phyloP scores from a whole-genome alignment of 2,888 invertebrate species.

The Bruchidius siliquastri region DNA sequence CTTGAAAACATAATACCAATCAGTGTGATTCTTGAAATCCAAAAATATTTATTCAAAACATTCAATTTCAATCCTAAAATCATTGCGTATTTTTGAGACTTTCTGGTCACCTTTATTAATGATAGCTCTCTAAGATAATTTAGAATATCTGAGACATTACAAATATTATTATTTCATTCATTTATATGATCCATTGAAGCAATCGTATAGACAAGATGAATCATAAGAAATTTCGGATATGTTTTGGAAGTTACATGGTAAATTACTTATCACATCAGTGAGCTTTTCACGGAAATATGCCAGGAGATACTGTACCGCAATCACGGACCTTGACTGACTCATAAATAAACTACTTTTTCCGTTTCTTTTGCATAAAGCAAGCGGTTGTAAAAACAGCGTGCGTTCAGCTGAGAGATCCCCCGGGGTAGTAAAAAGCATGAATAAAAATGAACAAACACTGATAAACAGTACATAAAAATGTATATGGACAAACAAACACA shows the following conservation, averaged over 20 bases:
- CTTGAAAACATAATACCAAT: too few relatives aligned
- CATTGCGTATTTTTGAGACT: too few relatives aligned
- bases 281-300: not conserved
- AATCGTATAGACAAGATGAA: too few relatives aligned
- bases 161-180: too few relatives aligned
- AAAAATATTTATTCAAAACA: too few relatives aligned
- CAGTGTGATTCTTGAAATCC: too few relatives aligned
- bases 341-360: not conserved
- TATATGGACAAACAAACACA: conserved; percentile 53
- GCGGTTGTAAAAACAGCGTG: not conserved
- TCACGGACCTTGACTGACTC: not conserved
- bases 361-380: not conserved
- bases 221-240: not conserved
- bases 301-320: not conserved
- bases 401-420: conserved; percentile 20
- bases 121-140: too few relatives aligned
- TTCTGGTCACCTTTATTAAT: too few relatives aligned
- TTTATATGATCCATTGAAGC: too few relatives aligned
- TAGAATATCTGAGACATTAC: too few relatives aligned
- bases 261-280: too few relatives aligned
- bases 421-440: conserved; percentile 35
- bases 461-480: conserved; percentile 41
- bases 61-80: too few relatives aligned
- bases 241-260: not conserved
- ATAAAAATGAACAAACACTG: conserved; percentile 46